phyloP scores from a whole-genome alignment of 2,888 invertebrate species.

The Drosophila kokeensis region DNA sequence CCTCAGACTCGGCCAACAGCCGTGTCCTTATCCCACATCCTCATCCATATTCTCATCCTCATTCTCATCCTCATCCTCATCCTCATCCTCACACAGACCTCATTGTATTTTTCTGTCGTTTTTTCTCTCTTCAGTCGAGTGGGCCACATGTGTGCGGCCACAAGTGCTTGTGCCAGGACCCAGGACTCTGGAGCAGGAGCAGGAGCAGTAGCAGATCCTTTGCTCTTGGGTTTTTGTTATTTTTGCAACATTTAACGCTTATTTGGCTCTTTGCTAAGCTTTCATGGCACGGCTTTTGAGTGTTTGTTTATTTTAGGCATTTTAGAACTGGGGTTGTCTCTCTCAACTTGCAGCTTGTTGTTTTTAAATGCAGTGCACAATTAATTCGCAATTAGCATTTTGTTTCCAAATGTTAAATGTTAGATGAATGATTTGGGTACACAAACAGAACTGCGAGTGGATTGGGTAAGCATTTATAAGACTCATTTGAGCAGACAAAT shows the following conservation, averaged over 20 bases:
- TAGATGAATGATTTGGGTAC: slow-evolving; percentile 46
- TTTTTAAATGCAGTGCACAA: slow-evolving; percentile 75
- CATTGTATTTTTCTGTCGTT: slow-evolving; percentile 17
- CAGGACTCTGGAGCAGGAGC: neutral
- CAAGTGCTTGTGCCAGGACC: slow-evolving; percentile 72
- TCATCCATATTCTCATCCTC: neutral
- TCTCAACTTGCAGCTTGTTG: slow-evolving; percentile 58
- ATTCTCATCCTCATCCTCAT: neutral
- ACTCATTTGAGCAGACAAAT: neutral
- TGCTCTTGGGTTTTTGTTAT: slow-evolving; percentile 65
- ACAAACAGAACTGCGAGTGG: slow-evolving; percentile 12
- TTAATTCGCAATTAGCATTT: slow-evolving; percentile 80
- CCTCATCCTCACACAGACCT: neutral
- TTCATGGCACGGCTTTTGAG: slow-evolving; percentile 61
- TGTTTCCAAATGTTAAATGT: slow-evolving; percentile 43
- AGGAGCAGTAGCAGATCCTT: slow-evolving; percentile 15
- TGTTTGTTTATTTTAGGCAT: slow-evolving; percentile 66
- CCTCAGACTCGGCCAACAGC: slow-evolving; percentile 45
- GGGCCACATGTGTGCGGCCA: slow-evolving; percentile 75
- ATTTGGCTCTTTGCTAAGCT: slow-evolving; percentile 76
- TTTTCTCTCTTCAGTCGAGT: slow-evolving; percentile 50
- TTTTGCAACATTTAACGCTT: slow-evolving; percentile 82
- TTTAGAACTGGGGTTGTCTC: slow-evolving; percentile 31
- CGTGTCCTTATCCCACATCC: slow-evolving; percentile 32
- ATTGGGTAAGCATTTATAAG: neutral